A percentile compares a stretch with the other conserved stretches of the same genome.
Evolutionary conservation across 2,888 invertebrate genomes (phyloP).

Genomic region (Acleris literana): DNA sequence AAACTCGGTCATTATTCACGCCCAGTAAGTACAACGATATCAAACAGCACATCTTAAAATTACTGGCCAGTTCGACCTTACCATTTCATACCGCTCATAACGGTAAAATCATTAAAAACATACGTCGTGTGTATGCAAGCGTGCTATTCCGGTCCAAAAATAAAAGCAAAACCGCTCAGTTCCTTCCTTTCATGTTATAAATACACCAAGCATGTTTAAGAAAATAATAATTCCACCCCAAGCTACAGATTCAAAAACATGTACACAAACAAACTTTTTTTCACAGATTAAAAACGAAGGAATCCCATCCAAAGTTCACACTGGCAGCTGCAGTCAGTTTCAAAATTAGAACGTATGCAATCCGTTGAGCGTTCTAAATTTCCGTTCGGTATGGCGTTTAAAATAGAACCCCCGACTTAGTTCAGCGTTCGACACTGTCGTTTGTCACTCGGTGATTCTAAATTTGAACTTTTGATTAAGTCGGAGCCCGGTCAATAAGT

Average conservation of each 20-base stretch:
- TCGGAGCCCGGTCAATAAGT: slow-evolving; percentile 37
- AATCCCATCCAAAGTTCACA: slow-evolving; percentile 75
- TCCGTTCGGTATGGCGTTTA: slow-evolving; percentile 77
- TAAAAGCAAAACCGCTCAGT: not conserved
- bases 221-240: slow-evolving; percentile 12
- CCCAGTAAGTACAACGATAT: slow-evolving; percentile 26
- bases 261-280: slow-evolving; percentile 36
- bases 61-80: slow-evolving; percentile 22
- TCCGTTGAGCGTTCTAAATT: slow-evolving; percentile 79
- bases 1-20: slow-evolving; percentile 4
- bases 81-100: slow-evolving; percentile 33
- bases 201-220: slow-evolving; percentile 9
- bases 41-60: slow-evolving; percentile 27
- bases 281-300: slow-evolving; percentile 41
- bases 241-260: slow-evolving; percentile 22
- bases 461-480: slow-evolving; percentile 58
- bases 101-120: slow-evolving; percentile 33
- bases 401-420: slow-evolving; percentile 77
- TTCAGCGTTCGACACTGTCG: slow-evolving; percentile 78
- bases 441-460: slow-evolving; percentile 75
- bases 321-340: slow-evolving; percentile 76
- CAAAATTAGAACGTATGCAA: slow-evolving; percentile 75
- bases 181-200: slow-evolving; percentile 18
- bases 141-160: slow-evolving; percentile 9
- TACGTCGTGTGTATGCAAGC: slow-evolving; percentile 24